Evolutionary conservation across 1,140 invertebrate genomes (phyloP), one percentile per base, ranked within the genome.

Genomic region (Lasaia peninsularis): DNA sequence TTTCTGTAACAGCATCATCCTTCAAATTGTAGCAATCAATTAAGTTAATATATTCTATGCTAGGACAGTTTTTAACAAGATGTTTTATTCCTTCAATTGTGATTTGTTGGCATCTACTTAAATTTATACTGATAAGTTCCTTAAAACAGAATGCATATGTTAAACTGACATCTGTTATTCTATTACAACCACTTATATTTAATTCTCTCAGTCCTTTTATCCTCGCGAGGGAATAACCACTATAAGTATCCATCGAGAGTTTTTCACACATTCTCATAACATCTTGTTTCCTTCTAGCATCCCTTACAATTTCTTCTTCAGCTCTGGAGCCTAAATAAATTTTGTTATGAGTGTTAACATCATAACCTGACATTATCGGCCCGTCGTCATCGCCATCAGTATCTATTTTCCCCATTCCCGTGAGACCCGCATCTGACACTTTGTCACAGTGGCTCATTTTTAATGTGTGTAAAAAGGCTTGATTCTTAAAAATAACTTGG

Each of bases 101-200:
- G 52, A 95, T 91, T 78, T 93, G 92, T 68, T 93, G 92, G 64
- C 94, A 94, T 71, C 92, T 90, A 35, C 92, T 93, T 8, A 95
- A 79, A 71, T 93, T 91, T 34, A 94, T 78, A 60, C 85, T 78
- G 56, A 77, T 77, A 7, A 95, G 80, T 77, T 94, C 93, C 28
- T 87, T 81, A 69, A 94, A 94, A 48, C 90, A 90, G 49, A 95
- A 91, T 6, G 92, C 91, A 68, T 94, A 92, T 44, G 90, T 92
- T 1, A 95, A 67, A 60, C 93, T 94, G 3, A 94, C 91, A 85
- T 95, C 94, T 28, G 93, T 93, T 10, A 95, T 91, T 70, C 90
- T 91, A 62, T 92, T 92, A 71, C 94, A 95, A 2, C 91, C 90
- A 48, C 91, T 91, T 5, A 95, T 75, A 75, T 94, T 91, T 2